phyloP scores from a whole-genome alignment of 2,113 vertebrate genomes.

The Morone saxatilis region DNA sequence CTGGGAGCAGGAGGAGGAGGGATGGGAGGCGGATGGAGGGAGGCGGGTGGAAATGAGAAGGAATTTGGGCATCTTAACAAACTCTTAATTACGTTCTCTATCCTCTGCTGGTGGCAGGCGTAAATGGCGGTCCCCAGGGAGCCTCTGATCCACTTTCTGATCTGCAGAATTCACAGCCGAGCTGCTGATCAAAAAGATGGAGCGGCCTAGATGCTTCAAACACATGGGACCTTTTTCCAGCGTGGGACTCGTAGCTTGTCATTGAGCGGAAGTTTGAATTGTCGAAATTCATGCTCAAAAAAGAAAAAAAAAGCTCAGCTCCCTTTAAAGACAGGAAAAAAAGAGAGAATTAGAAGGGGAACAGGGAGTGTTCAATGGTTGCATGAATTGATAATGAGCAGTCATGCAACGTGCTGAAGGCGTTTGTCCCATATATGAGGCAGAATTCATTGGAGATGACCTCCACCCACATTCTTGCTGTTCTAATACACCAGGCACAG shows the following conservation, averaged over 20 bases:
- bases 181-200: constrained; percentile 83
- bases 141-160: constrained; percentile 85
- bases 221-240: constrained; percentile 78
- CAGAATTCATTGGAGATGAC: constrained; percentile 80
- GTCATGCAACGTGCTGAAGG: constrained; percentile 71
- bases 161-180: constrained; percentile 79
- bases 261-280: constrained; percentile 79
- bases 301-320: constrained; percentile 17
- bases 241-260: constrained; percentile 74
- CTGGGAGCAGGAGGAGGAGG: constrained; percentile 58
- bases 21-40: constrained; percentile 48
- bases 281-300: constrained; percentile 67
- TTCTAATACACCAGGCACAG: constrained; percentile 71
- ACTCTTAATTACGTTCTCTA: constrained; percentile 81
- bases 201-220: constrained; percentile 83
- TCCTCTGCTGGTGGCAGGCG: constrained; percentile 77
- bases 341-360: constrained; percentile 52
- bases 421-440: constrained; percentile 76
- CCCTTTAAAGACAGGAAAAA: constrained; percentile 55
- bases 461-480: constrained; percentile 80
- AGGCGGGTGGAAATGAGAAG: constrained; percentile 74
- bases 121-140: constrained; percentile 82
- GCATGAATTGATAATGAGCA: constrained; percentile 83
- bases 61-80: constrained; percentile 84
- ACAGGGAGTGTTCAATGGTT: constrained; percentile 56